Percentiles rank a stretch among this genome's conserved stretches.
These are phyloP conservation scores for Xenopus petersii DNA, from an alignment of 2,797 vertebrate species.

Conservation along the genomic window DNA sequence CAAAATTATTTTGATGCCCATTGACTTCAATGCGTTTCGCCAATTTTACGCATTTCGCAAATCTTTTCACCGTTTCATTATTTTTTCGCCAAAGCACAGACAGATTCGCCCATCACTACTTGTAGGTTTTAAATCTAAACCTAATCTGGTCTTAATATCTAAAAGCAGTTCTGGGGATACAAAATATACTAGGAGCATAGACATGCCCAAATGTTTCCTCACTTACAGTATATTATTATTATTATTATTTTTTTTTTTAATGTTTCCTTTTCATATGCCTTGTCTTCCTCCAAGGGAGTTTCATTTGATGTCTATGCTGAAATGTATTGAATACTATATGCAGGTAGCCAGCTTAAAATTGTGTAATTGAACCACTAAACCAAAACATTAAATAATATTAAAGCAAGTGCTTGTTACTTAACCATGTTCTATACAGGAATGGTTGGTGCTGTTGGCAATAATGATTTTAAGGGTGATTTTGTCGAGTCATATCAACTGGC, in stretches of 20 bases:
- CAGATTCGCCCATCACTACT: too few species aligned
- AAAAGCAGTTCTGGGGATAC: slow-evolving; percentile 12
- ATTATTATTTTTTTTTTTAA: slow-evolving; percentile 28
- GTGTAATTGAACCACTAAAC: slow-evolving; percentile 70
- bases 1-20: too few species aligned
- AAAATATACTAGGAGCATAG: slow-evolving; percentile 20
- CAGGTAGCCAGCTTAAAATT: slow-evolving; percentile 37
- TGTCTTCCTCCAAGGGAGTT: slow-evolving; percentile 25
- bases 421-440: too few species aligned
- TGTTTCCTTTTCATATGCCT: slow-evolving; percentile 25
- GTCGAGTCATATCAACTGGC: too few species aligned
- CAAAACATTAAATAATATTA: background rate
- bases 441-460: too few species aligned
- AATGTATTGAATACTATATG: slow-evolving; percentile 45
- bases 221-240: background rate
- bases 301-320: slow-evolving; percentile 47
- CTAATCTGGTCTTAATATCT: slow-evolving; percentile 7
- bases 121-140: background rate
- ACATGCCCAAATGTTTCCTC: slow-evolving; percentile 2
- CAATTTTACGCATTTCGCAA: too few species aligned
- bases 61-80: too few species aligned
- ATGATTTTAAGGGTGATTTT: too few species aligned
- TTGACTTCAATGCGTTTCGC: too few species aligned
- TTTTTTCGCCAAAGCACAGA: too few species aligned
- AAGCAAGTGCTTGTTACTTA: too few species aligned